Percentiles rank a stretch among this genome's conserved stretches.
Evolutionary conservation across 2,888 invertebrate genomes (phyloP).

Genomic region (Notodonta dromedarius): DNA sequence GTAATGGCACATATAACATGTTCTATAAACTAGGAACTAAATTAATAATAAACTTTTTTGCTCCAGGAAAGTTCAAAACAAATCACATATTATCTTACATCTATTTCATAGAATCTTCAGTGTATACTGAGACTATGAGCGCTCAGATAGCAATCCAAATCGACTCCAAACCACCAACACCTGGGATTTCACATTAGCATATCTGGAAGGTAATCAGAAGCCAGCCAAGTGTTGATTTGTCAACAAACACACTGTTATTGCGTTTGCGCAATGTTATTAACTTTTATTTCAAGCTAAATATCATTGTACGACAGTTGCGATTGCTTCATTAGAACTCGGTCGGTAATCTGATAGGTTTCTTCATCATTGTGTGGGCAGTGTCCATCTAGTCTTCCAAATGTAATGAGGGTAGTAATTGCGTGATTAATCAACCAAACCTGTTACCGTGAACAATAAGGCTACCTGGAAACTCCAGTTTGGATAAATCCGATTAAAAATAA

Average conservation of each 20-base stretch:
- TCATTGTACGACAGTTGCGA: slow-evolving; percentile 32
- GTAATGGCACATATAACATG: no score
- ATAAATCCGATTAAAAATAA: background rate
- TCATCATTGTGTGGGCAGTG: slow-evolving; percentile 15
- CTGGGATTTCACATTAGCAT: slow-evolving; percentile 28
- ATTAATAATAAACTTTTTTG: no score
- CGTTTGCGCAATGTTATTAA: slow-evolving; percentile 38
- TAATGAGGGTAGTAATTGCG: background rate
- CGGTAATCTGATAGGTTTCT: slow-evolving; percentile 34
- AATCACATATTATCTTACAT: no score
- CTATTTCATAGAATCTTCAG: background rate
- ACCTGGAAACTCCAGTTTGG: background rate
- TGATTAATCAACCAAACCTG: background rate
- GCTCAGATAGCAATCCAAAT: slow-evolving; percentile 18
- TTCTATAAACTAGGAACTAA: no score
- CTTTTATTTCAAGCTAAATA: slow-evolving; percentile 37
- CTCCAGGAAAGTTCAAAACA: no score
- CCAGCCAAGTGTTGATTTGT: slow-evolving; percentile 51
- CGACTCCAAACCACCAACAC: slow-evolving; percentile 15
- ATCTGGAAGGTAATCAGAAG: slow-evolving; percentile 44
- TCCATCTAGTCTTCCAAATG: slow-evolving; percentile 1
- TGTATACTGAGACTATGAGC: slow-evolving; percentile 15
- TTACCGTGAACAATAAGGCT: background rate
- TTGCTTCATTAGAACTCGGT: slow-evolving; percentile 31
- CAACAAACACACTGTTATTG: slow-evolving; percentile 39